Percentiles rank a stretch among this genome's conserved stretches.
Evolutionary conservation across 2,113 vertebrate species (phyloP).

Genomic region (Bubo bubo): DNA sequence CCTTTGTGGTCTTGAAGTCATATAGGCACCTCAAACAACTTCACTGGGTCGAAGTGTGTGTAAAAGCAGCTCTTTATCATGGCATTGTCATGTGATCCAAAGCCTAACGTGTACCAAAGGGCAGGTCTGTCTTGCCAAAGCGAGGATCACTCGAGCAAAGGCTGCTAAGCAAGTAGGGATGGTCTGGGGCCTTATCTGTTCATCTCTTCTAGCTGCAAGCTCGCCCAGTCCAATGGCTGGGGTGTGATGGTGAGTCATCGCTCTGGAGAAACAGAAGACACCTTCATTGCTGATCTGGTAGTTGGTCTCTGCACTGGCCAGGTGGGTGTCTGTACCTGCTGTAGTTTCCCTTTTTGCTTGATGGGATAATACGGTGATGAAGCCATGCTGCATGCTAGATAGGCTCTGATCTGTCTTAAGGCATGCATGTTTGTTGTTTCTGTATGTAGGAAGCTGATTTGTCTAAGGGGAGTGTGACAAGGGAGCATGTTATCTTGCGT

Average conservation of each 20-base stretch:
- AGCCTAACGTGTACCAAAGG: not conserved
- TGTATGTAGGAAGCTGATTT: not conserved
- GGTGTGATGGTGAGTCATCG: conserved; percentile 97
- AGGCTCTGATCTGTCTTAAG: not conserved
- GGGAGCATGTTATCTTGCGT: not conserved
- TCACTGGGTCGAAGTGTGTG: not conserved
- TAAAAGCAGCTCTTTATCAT: not conserved
- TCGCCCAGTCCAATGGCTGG: conserved; percentile 93
- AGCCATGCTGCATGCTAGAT: not conserved
- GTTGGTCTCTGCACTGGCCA: conserved; percentile 95
- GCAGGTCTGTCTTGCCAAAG: not conserved
- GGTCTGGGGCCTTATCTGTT: not conserved
- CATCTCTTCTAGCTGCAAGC: conserved; percentile 82
- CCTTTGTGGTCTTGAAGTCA: not conserved
- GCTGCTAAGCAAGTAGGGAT: not conserved
- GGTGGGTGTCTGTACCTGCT: conserved; percentile 56
- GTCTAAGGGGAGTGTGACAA: not conserved
- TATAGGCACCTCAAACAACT: rapidly evolving
- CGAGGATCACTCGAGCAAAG: not conserved
- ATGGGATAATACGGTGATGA: rapidly evolving
- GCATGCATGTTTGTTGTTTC: not conserved
- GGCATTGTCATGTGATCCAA: rapidly evolving
- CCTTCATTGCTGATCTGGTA: conserved; percentile 95
- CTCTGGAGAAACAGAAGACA: conserved; percentile 95
- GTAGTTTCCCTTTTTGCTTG: not conserved